phyloP scores from a whole-genome alignment of 1,140 invertebrate species.

The Coenobita brevimanus region DNA sequence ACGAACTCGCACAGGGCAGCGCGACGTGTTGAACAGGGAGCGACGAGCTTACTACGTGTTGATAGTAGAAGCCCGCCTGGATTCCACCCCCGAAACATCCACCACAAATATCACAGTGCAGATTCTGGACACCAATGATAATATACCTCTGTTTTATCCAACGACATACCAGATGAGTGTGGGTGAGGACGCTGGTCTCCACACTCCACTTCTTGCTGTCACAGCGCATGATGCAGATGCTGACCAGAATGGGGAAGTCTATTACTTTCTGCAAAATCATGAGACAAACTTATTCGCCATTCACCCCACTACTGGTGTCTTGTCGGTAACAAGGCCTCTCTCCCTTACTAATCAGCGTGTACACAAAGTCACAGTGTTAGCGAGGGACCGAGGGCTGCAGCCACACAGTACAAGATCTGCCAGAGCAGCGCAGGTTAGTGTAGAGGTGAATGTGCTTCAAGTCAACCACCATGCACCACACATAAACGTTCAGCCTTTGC shows the following conservation, averaged over 20 bases:
- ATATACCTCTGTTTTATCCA: constrained; percentile 92
- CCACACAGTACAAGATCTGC: constrained; percentile 1
- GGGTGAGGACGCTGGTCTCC: constrained; percentile 90
- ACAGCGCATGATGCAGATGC: constrained; percentile 94
- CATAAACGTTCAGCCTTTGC: constrained; percentile 78
- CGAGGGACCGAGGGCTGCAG: constrained; percentile 56
- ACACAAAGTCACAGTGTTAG: constrained; percentile 52
- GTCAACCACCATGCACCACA: constrained; percentile 68
- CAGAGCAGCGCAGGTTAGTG: constrained; percentile 42
- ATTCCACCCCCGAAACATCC: constrained; percentile 71
- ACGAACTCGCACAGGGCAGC: constrained; percentile 87
- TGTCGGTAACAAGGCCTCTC: constrained; percentile 88
- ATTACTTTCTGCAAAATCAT: constrained; percentile 89
- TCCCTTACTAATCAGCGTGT: constrained; percentile 78
- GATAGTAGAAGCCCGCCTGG: constrained; percentile 82
- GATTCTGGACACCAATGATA: constrained; percentile 92
- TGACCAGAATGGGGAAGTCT: constrained; percentile 95
- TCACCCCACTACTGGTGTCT: constrained; percentile 92
- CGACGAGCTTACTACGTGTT: constrained; percentile 87
- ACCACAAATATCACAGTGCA: constrained; percentile 84
- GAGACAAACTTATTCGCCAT: constrained; percentile 88
- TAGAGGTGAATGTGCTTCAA: constrained; percentile 55
- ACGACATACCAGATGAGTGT: constrained; percentile 88
- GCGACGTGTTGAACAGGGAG: constrained; percentile 92
- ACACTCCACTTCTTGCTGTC: constrained; percentile 77